Base-by-base conservation (phyloP, 2,888 invertebrate species). In the Dusona sp. region DNA sequence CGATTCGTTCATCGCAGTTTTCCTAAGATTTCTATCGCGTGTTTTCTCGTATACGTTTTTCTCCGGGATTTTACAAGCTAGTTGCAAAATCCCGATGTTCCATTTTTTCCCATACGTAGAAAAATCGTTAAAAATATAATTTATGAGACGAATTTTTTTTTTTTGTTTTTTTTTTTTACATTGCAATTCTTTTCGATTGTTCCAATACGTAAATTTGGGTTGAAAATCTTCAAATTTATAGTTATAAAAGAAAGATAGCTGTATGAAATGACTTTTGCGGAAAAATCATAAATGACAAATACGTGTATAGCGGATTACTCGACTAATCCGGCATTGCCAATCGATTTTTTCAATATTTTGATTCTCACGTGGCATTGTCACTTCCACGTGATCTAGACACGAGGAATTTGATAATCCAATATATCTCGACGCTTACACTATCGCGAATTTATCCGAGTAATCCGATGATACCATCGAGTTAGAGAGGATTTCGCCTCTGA, bases 321-420 rank as follows among this genome's bases (percentile, higher is more conserved):
- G 22, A 48, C 64, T 65, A 64, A 33, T n/a, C 45, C 16, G n/a
- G 38, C 33, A 45, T 79, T 9, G 64, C 3, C n/a, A 45, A 48
- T 79, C 61, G 70, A 45, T 61, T 70, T 54, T 45, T 65, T 42
- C 29, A 74, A 22, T 68, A 54, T 29, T 78, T 45, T 16, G 77
- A 72, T 77, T 33, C 70, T 74, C 86, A 84, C 84, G 81, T 84
- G 84, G 73, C 48, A 33, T 42, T 84, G 75, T 33, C 48, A 42
- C 25, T 51, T 61, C 67, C 77, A 51, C 68, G 83, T 86, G 74
- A 84, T 61, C 68, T 45, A 51, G 72, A 72, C 67, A 48, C 65
- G 77, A 65, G 4, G 45, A 29, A 73, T 77, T 45, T 65, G 72
- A 79, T 84, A 78, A 79, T 83, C 83, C 57, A 79, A 83, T 79